Base-by-base conservation (phyloP, 2,888 invertebrate genomes). In the Lomographa bimaculata region DNA sequence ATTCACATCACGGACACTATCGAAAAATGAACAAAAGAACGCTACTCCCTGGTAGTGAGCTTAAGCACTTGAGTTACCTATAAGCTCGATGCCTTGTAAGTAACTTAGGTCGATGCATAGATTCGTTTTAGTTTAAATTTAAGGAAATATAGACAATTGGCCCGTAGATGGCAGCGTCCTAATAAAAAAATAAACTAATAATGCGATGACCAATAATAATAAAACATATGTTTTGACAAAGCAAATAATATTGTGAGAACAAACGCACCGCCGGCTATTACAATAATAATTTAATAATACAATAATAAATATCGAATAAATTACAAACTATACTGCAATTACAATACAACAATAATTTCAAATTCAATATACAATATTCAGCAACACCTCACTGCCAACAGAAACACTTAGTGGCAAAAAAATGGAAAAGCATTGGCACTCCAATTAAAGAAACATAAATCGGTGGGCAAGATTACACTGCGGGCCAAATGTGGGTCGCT, bases 301-400 rank as follows among this genome's bases (percentile, higher is more conserved):
- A 49, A 50, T 54, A 66, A 65, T 74, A 73, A 45, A 47, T 43
- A 37, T 62, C 57, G 58, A 76, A 77, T 76, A 71, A 68, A 77
- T 80, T 81, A 81, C 71, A 76, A 64, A 64, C 75, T 82, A 81
- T 71, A 71, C 75, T 79, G 77, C 76, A 76, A 78, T 79, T 82
- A 82, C 74, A 76, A 75, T 78, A 75, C 73, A 80, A 80, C 73
- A 72, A 71, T 63, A 38, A 45, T 42, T 44, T 21, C 17, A 43
- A 46, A 38, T 45, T 48, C 43, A 45, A 50, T 40, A 51, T 32
- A 43, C 40, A 40, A 40, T 38, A 30, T 30, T 34, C 34, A 37
- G 30, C 46, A 49, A 45, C 46, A 48, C 45, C 44, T 46, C 17
- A 35, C 21, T 36, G 27, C 41, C 8, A 33, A 30, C n/a, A 34